A percentile compares a stretch with the other conserved stretches of the same genome.
Conservation (phyloP, 2,797 vertebrate genomes). For the Paedocypris micromegethes region DNA sequence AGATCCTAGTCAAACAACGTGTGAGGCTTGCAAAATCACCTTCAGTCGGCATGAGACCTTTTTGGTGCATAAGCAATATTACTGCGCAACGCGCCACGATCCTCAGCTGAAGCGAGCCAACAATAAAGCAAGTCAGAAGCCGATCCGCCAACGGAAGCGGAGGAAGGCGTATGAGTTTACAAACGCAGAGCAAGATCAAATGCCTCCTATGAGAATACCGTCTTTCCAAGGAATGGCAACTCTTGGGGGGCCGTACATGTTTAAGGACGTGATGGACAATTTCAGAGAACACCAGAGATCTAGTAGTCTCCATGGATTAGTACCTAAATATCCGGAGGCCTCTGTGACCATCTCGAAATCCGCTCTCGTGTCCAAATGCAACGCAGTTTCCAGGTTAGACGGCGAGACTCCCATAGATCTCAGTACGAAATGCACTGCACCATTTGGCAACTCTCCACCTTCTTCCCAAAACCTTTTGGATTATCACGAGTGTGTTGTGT, state of each 20-base stretch:
- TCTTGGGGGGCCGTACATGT: slow-evolving; percentile 71
- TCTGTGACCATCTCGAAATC: slow-evolving; percentile 74
- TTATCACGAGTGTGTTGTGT: slow-evolving; percentile 82
- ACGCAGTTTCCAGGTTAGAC: slow-evolving; percentile 68
- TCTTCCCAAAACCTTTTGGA: slow-evolving; percentile 77
- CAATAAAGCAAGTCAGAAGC: slow-evolving; percentile 78
- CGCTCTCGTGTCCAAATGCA: slow-evolving; percentile 71
- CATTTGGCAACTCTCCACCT: slow-evolving; percentile 40
- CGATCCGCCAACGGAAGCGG: slow-evolving; percentile 76
- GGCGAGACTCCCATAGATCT: slow-evolving; percentile 82
- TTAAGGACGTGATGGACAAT: slow-evolving; percentile 71
- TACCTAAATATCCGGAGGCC: slow-evolving; percentile 77
- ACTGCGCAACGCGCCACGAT: slow-evolving; percentile 81
- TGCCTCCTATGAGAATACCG: slow-evolving; percentile 67
- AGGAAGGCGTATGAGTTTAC: slow-evolving; percentile 82
- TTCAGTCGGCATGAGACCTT: slow-evolving; percentile 82
- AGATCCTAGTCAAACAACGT: slow-evolving; percentile 77
- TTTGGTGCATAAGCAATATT: slow-evolving; percentile 86
- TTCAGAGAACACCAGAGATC: slow-evolving; percentile 76
- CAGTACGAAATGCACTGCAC: slow-evolving; percentile 79
- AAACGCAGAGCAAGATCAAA: slow-evolving; percentile 73
- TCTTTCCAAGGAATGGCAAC: slow-evolving; percentile 71
- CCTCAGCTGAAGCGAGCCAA: slow-evolving; percentile 73
- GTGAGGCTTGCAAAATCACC: slow-evolving; percentile 83
- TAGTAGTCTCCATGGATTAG: slow-evolving; percentile 75